Base-by-base conservation (phyloP, 2,113 vertebrate species). In the Athene cunicularia region DNA sequence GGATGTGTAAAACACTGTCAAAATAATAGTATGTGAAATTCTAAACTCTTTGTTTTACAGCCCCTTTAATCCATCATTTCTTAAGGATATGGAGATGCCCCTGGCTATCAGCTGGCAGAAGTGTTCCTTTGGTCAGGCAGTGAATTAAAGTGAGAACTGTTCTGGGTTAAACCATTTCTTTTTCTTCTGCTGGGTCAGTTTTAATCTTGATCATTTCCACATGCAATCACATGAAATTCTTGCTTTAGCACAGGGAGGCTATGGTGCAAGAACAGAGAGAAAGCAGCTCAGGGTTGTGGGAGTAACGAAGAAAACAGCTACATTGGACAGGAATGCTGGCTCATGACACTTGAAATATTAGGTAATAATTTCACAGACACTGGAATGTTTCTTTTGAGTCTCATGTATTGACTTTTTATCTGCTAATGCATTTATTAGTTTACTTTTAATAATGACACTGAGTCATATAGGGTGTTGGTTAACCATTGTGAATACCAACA, bases 381-480 rank as follows among this genome's bases (percentile, higher is more conserved):
- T 64, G 90, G 74, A 93, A 94, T 94, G 92, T 93, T 93, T 94
- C 76, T 84, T 93, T 56, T 72, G 73, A 72, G 45, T 75, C 49
- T 63, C 2, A 6, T 70, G 24, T 64, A 7, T 43, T 90, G 70
- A 62, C 35, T 93, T 79, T 88, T 88, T 86, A 32, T 60, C 66
- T 90, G 41, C 43, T 95, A 94, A 73, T 58, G 49, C 70, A 67
- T 33, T 96, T 82, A 79, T 32, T 60, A 52, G 50, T 76, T 95
- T 52, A 49, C 81, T 73, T 81, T 73, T 95, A 94, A 71, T 82
- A 66, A 45, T 26, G 37, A 33, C 45, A 49, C 23, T 83, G 70
- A 97, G 68, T 97, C 97, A 95, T 8, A 3, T 21, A 67, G 97
- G 90, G 88, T 93, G 88, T 95, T 92, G 90, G 88, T 95, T 94